A percentile compares a stretch with the other conserved stretches of the same genome.
phyloP scores from a whole-genome alignment of 2,113 vertebrate genomes.

The Paedocypris sp. region DNA sequence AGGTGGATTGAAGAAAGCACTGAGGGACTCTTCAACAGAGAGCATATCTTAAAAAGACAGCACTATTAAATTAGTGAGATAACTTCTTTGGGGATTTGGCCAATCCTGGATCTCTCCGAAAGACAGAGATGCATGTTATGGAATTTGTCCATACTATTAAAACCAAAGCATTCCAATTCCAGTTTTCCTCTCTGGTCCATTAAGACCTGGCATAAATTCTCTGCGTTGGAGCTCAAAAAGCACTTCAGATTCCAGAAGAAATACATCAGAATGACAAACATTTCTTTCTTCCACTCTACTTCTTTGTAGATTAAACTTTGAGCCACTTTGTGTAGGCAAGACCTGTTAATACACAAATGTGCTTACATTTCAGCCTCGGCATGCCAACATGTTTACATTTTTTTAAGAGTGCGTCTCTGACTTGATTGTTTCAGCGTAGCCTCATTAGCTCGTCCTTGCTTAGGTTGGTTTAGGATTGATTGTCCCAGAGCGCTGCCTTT shows the following conservation, averaged over 20 bases:
- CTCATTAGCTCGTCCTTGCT: slow-evolving; percentile 19
- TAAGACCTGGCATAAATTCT: slow-evolving; percentile 5
- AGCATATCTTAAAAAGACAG: background rate
- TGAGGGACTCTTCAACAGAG: background rate
- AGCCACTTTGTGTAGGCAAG: slow-evolving; percentile 49
- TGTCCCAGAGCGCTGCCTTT: background rate
- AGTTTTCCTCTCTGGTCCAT: slow-evolving; percentile 6
- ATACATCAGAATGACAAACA: background rate
- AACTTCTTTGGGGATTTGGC: slow-evolving; percentile 9
- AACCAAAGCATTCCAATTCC: background rate
- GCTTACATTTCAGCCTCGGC: slow-evolving; percentile 64
- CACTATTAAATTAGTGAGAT: background rate
- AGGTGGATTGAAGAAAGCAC: slow-evolving; percentile 2
- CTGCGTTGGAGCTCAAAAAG: background rate
- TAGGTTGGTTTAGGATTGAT: slow-evolving; percentile 13
- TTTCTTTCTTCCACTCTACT: slow-evolving; percentile 2
- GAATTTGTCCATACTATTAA: background rate
- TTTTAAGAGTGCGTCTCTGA: slow-evolving; percentile 25
- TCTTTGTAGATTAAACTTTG: slow-evolving; percentile 47
- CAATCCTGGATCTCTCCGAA: slow-evolving; percentile 1
- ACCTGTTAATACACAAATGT: slow-evolving; percentile 59
- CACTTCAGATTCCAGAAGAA: background rate
- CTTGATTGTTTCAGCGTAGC: slow-evolving; percentile 38
- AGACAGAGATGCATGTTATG: slow-evolving; percentile 3
- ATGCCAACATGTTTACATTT: slow-evolving; percentile 54